Evolutionary conservation across 2,113 vertebrate species (phyloP).

Genomic region (Gymnocephalus cernua): DNA sequence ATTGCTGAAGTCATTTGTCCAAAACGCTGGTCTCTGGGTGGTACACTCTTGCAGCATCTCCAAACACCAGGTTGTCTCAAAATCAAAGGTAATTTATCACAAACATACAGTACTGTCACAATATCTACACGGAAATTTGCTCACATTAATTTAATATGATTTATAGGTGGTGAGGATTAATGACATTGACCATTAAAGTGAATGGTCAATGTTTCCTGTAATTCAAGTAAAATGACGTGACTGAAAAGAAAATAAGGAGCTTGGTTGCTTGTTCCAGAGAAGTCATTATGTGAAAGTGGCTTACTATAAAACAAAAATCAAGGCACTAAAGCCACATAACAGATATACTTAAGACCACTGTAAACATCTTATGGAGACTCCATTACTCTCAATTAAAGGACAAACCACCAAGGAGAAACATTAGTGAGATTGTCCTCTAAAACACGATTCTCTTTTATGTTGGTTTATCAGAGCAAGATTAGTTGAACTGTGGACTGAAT

Average conservation of each 20-base stretch:
- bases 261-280: not conserved
- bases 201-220: conserved; percentile 16
- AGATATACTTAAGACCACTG: conserved; percentile 25
- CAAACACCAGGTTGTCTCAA: not conserved
- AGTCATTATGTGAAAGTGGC: not conserved
- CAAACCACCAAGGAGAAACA: conserved; percentile 23
- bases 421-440: conserved; percentile 1
- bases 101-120: conserved; percentile 1
- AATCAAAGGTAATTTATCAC: conserved; percentile 41
- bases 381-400: conserved; percentile 30
- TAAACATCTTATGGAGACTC: conserved; percentile 1
- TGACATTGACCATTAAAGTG: not conserved
- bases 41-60: not conserved
- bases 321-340: conserved; percentile 9
- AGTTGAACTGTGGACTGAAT: conserved; percentile 3
- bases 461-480: conserved; percentile 10
- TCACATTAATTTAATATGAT: conserved; percentile 29
- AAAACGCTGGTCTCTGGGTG: not conserved
- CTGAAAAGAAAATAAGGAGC: conserved; percentile 5
- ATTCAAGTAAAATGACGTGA: conserved; percentile 34
- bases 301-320: conserved; percentile 18
- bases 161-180: conserved; percentile 16
- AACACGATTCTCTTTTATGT: conserved; percentile 10
- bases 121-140: conserved; percentile 10
- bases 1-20: not conserved